Percentiles rank a stretch among this genome's conserved stretches.
Conservation (phyloP, 2,888 invertebrate genomes). For the Eurytoma californica region DNA sequence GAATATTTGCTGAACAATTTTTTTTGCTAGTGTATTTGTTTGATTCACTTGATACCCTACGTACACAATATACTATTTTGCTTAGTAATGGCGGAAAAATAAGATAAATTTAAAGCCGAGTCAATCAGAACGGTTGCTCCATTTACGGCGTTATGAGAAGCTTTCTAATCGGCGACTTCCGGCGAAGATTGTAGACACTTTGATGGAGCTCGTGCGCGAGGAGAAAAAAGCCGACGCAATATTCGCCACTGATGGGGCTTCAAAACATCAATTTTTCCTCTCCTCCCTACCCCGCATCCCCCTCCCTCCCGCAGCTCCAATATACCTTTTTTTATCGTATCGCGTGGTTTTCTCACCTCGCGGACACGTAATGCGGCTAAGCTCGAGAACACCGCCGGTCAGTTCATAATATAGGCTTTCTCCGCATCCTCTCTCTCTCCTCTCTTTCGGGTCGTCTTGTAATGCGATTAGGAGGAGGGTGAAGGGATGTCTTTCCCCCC, state of each 20-base stretch:
- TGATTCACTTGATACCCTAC: too few species aligned
- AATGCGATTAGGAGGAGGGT: conserved; percentile 12
- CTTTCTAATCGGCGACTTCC: not conserved
- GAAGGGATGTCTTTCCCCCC: too few species aligned
- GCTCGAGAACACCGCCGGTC: conserved; percentile 8
- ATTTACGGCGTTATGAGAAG: not conserved
- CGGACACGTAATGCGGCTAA: conserved; percentile 12
- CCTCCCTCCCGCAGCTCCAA: not conserved
- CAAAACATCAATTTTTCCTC: not conserved
- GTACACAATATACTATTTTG: too few species aligned
- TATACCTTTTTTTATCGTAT: not conserved
- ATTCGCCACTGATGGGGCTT: not conserved
- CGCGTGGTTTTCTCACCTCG: conserved; percentile 14
- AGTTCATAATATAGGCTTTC: conserved; percentile 18
- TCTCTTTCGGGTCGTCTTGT: conserved; percentile 16
- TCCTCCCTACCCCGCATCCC: not conserved
- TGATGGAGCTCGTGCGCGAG: not conserved
- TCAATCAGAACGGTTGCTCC: too few species aligned
- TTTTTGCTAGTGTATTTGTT: too few species aligned
- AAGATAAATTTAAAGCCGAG: not conserved
- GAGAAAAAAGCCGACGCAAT: too few species aligned
- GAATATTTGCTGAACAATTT: too few species aligned
- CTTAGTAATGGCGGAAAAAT: too few species aligned
- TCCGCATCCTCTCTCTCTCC: not conserved
- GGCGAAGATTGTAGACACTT: not conserved